Conservation (phyloP, 2,888 invertebrate genomes). For the Hermaeophaga mercurialis region DNA sequence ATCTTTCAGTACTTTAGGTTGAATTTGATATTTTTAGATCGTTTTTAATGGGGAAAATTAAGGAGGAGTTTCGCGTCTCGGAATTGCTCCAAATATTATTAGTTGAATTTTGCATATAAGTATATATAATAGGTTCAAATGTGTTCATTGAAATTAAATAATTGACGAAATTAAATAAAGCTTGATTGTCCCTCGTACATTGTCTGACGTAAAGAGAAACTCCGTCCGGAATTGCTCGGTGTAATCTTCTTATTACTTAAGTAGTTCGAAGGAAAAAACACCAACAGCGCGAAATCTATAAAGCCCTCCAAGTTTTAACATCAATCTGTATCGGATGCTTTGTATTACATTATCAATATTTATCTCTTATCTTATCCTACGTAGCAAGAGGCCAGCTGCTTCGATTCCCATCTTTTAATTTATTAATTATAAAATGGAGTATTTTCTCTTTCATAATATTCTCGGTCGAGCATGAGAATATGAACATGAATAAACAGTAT, state of each 20-base stretch:
- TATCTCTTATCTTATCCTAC: constrained; percentile 37
- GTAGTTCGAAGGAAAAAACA: constrained; percentile 43
- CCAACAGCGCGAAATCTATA: constrained; percentile 40
- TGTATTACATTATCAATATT: constrained; percentile 47
- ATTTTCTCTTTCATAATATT: constrained; percentile 31
- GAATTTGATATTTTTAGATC: too few species aligned
- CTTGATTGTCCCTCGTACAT: neutral
- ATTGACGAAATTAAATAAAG: too few species aligned
- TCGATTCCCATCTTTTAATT: constrained; percentile 48
- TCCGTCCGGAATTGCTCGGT: constrained; percentile 18
- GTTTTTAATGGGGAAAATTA: too few species aligned
- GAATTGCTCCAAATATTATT: too few species aligned
- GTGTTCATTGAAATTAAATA: too few species aligned
- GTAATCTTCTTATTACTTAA: constrained; percentile 44
- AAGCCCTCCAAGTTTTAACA: constrained; percentile 32
- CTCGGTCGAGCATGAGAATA: too few species aligned
- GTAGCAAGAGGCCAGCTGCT: constrained; percentile 41
- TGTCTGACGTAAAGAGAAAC: constrained; percentile 3
- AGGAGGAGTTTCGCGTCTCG: too few species aligned
- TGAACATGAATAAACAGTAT: too few species aligned
- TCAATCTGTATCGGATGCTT: constrained; percentile 39
- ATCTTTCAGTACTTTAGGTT: too few species aligned
- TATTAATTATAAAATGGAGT: constrained; percentile 47
- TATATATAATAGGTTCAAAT: too few species aligned
- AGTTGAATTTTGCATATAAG: too few species aligned